A percentile compares a stretch with the other conserved stretches of the same genome.
phyloP scores from a whole-genome alignment of 2,113 vertebrate genomes.

The Pseudonaja textilis region DNA sequence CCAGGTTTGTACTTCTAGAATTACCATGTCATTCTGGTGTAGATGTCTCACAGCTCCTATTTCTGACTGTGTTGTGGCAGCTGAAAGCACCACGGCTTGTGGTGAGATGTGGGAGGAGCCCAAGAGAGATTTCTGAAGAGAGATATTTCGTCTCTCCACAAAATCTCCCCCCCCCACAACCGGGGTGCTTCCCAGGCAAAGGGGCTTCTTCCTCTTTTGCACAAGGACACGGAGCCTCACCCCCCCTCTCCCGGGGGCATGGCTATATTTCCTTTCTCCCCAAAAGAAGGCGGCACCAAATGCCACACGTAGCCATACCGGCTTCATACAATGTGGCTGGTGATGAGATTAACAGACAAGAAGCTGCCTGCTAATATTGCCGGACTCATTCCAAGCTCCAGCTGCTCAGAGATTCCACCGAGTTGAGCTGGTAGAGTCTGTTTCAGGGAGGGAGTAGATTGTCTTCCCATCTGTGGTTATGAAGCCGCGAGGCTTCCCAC shows the following conservation, averaged over 20 bases:
- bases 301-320: neutral
- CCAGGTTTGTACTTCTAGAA: neutral
- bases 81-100: neutral
- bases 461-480: neutral
- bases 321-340: rapidly evolving
- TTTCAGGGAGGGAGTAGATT: neutral
- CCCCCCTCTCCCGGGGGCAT: neutral
- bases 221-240: neutral
- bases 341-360: rapidly evolving
- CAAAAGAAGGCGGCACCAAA: constrained; percentile 21
- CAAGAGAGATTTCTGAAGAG: neutral
- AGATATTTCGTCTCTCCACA: rapidly evolving
- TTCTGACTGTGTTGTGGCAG: neutral
- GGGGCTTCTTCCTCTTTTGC: neutral
- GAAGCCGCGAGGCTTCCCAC: neutral
- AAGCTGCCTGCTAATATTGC: neutral
- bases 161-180: neutral
- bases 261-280: rapidly evolving
- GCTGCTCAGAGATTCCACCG: rapidly evolving
- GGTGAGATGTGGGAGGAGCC: neutral
- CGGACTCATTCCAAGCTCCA: neutral
- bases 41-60: neutral
- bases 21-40: neutral
- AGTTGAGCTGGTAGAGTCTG: neutral
- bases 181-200: neutral